Base-by-base conservation (phyloP, 2,113 vertebrate species). In the Formicarius rufipectus region DNA sequence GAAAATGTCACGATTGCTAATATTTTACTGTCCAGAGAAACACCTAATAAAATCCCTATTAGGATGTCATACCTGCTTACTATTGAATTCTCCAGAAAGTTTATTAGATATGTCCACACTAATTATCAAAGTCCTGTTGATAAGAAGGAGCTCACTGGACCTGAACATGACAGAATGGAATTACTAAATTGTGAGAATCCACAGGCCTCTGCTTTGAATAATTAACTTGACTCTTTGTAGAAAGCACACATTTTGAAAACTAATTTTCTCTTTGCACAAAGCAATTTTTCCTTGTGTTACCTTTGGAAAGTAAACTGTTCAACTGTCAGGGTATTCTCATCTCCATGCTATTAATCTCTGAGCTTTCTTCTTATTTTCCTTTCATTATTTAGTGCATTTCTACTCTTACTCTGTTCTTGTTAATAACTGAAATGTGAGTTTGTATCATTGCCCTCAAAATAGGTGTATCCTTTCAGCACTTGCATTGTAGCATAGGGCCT, bases 61-160 rank as follows among this genome's bases (percentile, higher is more conserved):
- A 98, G 98, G 98, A 98, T 98, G 98, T 99, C 98, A 98, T 98
- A 98, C 98, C 98, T 99, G 98, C 98, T 98, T 98, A 98, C 95
- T 96, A 97, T 96, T 97, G 98, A 98, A 98, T 98, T 98, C 98
- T 98, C 98, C 90, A 93, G 96, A 98, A 99, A 98, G 98, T 98
- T 99, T 98, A 98, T 99, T 99, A 98, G 96, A 98, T 98, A 98
- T 94, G 98, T 98, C 98, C 98, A 96, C 98, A 98, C 97, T 98
- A 98, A 98, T 99, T 99, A 99, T 97, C 97, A 98, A 98, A 98
- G 98, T 97, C 97, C 97, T 98, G 90, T 97, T 98, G 98, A 98
- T 98, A 98, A 98, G 98, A 98, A 98, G 96, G 97, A 98, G 98
- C 96, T 98, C 97, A 95, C 92, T 98, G 97, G 97, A 96, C 96